Percentiles rank a stretch among this genome's conserved stretches.
These are phyloP conservation scores for Carassius gibelio DNA, from an alignment of 2,113 vertebrate genomes.

Conservation along the genomic window DNA sequence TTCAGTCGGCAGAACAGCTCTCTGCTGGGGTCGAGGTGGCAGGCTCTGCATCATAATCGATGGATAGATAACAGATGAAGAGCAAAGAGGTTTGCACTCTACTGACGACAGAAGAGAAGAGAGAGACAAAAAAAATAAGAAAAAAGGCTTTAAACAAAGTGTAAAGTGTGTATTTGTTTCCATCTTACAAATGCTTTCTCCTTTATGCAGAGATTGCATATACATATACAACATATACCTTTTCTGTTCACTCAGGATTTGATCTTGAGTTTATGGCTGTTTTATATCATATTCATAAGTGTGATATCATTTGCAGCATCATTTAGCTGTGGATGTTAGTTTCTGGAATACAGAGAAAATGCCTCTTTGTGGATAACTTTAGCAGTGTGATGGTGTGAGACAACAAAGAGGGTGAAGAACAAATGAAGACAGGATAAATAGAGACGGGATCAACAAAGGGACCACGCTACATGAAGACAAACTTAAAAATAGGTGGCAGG, in stretches of 20 bases:
- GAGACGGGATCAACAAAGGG: neutral
- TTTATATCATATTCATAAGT: neutral
- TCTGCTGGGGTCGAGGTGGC: neutral
- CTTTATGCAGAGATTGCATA: neutral
- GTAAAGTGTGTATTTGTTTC: neutral
- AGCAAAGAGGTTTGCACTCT: neutral
- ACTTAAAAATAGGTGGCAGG: slow-evolving; percentile 14
- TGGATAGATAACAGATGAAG: neutral
- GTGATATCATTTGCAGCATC: neutral
- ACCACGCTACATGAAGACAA: neutral
- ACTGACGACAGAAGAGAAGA: neutral
- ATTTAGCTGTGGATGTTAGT: neutral
- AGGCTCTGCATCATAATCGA: neutral
- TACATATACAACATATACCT: neutral
- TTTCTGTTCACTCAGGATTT: neutral
- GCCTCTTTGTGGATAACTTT: neutral
- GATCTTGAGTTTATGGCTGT: neutral
- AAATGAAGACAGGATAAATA: neutral
- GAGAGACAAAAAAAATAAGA: neutral
- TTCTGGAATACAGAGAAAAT: neutral
- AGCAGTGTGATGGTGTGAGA: neutral
- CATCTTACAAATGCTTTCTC: neutral
- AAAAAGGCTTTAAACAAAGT: neutral
- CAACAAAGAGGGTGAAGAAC: neutral
- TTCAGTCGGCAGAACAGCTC: neutral